phyloP scores from a whole-genome alignment of 2,888 invertebrate species.

The Dendrolimus houi region DNA sequence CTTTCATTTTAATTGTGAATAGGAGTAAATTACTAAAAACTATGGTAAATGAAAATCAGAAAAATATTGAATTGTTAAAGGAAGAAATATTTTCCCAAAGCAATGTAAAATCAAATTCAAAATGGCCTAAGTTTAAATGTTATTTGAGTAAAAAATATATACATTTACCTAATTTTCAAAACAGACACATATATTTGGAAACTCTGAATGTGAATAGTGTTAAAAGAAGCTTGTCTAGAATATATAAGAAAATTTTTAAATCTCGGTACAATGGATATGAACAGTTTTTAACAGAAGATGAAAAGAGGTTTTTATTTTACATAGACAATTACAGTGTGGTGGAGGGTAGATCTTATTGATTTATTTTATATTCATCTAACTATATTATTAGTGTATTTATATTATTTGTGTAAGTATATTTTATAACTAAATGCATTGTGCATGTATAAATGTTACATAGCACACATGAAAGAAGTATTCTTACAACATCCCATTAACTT shows the following conservation, averaged over 20 bases:
- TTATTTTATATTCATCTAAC: not conserved
- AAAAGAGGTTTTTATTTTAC: constrained; percentile 76
- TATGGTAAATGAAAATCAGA: constrained; percentile 15
- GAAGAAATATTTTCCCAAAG: constrained; percentile 20
- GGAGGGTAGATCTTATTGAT: constrained; percentile 30
- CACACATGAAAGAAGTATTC: no score
- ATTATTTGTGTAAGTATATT: not conserved
- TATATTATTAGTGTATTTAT: not conserved
- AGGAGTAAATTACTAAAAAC: constrained; percentile 2
- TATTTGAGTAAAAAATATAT: constrained; percentile 36
- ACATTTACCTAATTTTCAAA: constrained; percentile 28
- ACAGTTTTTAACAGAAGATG: constrained; percentile 81
- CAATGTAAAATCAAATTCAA: constrained; percentile 15
- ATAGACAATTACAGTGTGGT: constrained; percentile 40
- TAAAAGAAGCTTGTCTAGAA: constrained; percentile 52
- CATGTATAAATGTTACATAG: no score
- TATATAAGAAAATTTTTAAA: constrained; percentile 48
- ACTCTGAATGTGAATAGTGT: constrained; percentile 50
- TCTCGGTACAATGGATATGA: constrained; percentile 76
- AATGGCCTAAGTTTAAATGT: constrained; percentile 45
- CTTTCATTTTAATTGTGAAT: constrained; percentile 6
- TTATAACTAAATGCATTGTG: no score
- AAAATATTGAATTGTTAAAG: constrained; percentile 14
- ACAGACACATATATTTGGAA: constrained; percentile 45
- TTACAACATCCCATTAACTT: no score